A percentile compares a stretch with the other conserved stretches of the same genome.
phyloP scores from a whole-genome alignment of 2,888 invertebrate species.

The Germaria angustata region DNA sequence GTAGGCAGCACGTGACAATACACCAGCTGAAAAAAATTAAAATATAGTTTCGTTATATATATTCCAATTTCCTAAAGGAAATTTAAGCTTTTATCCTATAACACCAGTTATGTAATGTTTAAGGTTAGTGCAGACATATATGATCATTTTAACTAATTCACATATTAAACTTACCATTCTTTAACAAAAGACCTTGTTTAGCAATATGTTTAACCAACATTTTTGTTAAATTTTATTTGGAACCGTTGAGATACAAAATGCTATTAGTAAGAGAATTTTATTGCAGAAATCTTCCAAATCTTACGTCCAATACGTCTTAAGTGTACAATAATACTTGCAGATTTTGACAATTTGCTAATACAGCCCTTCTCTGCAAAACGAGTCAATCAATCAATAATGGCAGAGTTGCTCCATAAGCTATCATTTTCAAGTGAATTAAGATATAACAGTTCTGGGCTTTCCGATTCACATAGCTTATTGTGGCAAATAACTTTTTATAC shows the following conservation, averaged over 20 bases:
- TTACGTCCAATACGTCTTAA: conserved; percentile 26
- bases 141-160: too few species aligned
- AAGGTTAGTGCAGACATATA: conserved; percentile 71
- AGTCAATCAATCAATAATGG: conserved; percentile 12
- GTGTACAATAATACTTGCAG: conserved; percentile 31
- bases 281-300: background rate
- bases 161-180: conserved; percentile 74
- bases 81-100: too few species aligned
- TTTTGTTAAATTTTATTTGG: conserved; percentile 52
- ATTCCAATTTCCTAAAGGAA: too few species aligned
- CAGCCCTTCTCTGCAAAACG: too few species aligned
- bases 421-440: background rate
- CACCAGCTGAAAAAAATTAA: conserved; percentile 71
- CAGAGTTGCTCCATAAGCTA: background rate
- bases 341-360: conserved; percentile 41
- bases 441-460: background rate
- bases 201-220: conserved; percentile 78
- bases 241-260: conserved; percentile 25
- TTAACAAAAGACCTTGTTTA: conserved; percentile 75
- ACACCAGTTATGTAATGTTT: conserved; percentile 78
- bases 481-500: background rate
- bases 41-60: background rate
- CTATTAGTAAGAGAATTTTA: background rate
- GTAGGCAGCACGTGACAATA: conserved; percentile 77
- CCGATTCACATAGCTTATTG: background rate